A percentile compares a stretch with the other conserved stretches of the same genome.
These are phyloP conservation scores for Plagodis pulveraria DNA, from an alignment of 2,888 invertebrate genomes.

Conservation along the genomic window DNA sequence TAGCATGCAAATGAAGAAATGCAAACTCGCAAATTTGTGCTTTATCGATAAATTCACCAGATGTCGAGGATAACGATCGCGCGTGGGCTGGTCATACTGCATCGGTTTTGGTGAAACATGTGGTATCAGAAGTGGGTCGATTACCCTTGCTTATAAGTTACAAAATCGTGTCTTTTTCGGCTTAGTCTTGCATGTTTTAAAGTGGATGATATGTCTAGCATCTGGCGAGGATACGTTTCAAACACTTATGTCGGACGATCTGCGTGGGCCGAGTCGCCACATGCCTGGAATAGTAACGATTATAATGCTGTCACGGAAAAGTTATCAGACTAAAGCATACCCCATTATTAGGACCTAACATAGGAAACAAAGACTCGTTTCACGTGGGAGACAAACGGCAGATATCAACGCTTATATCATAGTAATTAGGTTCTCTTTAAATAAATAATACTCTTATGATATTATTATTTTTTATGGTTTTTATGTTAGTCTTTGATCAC, in stretches of 20 bases:
- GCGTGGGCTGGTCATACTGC: conserved; percentile 41
- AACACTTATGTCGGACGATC: conserved; percentile 6
- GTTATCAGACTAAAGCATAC: conserved; percentile 39
- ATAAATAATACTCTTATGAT: no score
- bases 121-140: conserved; percentile 35
- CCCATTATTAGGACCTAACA: conserved; percentile 38
- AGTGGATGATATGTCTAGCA: conserved; percentile 17
- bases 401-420: conserved; percentile 1
- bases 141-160: conserved; percentile 23
- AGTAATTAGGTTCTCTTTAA: background rate
- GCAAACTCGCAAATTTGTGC: conserved; percentile 42
- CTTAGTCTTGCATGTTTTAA: no score
- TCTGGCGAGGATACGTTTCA: conserved; percentile 32
- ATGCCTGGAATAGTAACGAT: conserved; percentile 36
- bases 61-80: conserved; percentile 38
- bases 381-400: conserved; percentile 39
- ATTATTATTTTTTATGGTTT: no score
- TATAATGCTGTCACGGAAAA: conserved; percentile 35
- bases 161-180: background rate
- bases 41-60: conserved; percentile 42
- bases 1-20: no score
- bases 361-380: conserved; percentile 31
- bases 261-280: conserved; percentile 39
- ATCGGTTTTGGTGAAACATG: conserved; percentile 40
- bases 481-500: no score